A percentile compares a stretch with the other conserved stretches of the same genome.
Conservation (phyloP, 2,113 vertebrate species). For the Neoarius graeffei region DNA sequence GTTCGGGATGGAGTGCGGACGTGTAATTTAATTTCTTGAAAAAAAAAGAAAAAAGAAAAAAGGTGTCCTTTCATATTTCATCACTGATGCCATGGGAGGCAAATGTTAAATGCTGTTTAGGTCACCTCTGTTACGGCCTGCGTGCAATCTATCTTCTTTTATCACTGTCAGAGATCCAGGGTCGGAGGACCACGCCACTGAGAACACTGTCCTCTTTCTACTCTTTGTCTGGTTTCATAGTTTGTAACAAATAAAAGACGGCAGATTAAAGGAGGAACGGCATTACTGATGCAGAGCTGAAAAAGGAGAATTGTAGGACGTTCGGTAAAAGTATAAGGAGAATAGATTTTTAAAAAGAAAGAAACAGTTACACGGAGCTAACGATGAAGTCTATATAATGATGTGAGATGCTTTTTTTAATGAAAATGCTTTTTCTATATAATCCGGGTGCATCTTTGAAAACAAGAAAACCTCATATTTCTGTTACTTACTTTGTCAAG, state of each 20-base stretch:
- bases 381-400: background rate
- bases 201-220: slow-evolving; percentile 29
- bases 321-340: background rate
- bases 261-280: slow-evolving; percentile 35
- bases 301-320: slow-evolving; percentile 48
- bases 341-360: background rate
- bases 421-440: slow-evolving; percentile 9
- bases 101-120: slow-evolving; percentile 57
- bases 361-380: background rate
- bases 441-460: slow-evolving; percentile 34
- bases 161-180: slow-evolving; percentile 55
- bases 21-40: slow-evolving; percentile 52
- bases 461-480: slow-evolving; percentile 25
- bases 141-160: slow-evolving; percentile 58
- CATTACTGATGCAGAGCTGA: slow-evolving; percentile 35
- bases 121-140: slow-evolving; percentile 51
- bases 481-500: slow-evolving; percentile 40
- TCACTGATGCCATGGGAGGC: slow-evolving; percentile 44
- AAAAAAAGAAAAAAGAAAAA: background rate
- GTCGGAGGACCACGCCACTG: slow-evolving; percentile 40
- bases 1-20: slow-evolving; percentile 32
- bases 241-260: slow-evolving; percentile 44
- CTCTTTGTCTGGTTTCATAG: slow-evolving; percentile 39
- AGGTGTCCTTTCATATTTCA: slow-evolving; percentile 49
- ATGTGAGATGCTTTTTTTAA: background rate